Evolutionary conservation across 1,140 invertebrate species (phyloP).

Genomic region (Amyelois transitella): DNA sequence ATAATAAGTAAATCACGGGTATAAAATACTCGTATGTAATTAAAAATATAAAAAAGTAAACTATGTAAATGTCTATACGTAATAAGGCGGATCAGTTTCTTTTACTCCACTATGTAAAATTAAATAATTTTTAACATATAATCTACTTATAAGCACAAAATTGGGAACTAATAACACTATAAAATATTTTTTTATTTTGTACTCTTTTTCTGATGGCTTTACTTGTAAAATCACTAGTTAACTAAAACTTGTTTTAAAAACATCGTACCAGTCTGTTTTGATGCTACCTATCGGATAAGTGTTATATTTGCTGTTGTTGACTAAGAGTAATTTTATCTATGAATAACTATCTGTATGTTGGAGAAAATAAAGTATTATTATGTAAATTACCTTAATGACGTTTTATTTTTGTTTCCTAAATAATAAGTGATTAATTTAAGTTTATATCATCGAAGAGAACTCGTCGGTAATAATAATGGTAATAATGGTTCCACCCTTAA

Average conservation of each 20-base stretch:
- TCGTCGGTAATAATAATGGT: too few relatives aligned
- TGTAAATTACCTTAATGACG: not conserved
- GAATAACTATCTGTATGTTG: slow-evolving; percentile 1
- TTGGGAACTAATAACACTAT: not conserved
- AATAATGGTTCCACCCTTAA: too few relatives aligned
- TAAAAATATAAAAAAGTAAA: not conserved
- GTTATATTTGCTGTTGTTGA: slow-evolving; percentile 11
- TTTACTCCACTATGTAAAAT: not conserved
- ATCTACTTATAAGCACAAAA: not conserved
- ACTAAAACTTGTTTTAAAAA: not conserved
- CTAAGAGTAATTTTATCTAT: slow-evolving; percentile 4
- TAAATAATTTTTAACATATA: too few relatives aligned
- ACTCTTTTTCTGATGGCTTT: not conserved
- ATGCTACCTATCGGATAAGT: slow-evolving; percentile 6
- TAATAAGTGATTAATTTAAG: too few relatives aligned
- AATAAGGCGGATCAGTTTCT: not conserved
- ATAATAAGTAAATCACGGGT: not conserved
- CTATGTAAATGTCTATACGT: not conserved
- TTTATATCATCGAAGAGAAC: too few relatives aligned
- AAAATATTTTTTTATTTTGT: slow-evolving; percentile 3
- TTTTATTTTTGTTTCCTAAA: too few relatives aligned
- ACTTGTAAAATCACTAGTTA: not conserved
- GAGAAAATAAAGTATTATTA: slow-evolving; percentile 3
- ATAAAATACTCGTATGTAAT: not conserved
- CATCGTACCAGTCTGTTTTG: not conserved